A percentile compares a stretch with the other conserved stretches of the same genome.
These are phyloP conservation scores for Drosophila insularis DNA, from an alignment of 1,140 invertebrate species.

Conservation along the genomic window DNA sequence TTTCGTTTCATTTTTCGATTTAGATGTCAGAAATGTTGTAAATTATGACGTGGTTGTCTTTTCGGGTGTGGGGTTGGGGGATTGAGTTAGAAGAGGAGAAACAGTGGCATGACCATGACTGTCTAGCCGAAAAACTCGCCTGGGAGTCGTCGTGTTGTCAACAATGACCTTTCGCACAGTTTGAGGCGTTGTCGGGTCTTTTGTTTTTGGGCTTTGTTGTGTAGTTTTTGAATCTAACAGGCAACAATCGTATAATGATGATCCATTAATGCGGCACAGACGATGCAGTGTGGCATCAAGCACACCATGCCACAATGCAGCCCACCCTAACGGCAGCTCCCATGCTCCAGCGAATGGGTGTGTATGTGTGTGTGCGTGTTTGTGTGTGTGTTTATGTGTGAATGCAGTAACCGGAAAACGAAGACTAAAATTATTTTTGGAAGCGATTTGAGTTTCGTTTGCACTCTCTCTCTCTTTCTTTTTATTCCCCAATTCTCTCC, in stretches of 20 bases:
- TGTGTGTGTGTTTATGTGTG: conserved; percentile 28
- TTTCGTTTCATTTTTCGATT: too few species aligned
- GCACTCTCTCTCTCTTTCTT: too few species aligned
- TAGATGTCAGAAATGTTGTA: too few species aligned
- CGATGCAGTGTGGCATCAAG: conserved; percentile 26
- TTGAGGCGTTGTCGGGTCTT: conserved; percentile 41
- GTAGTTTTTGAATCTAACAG: conserved; percentile 8
- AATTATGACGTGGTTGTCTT: too few species aligned
- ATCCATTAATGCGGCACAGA: conserved; percentile 69
- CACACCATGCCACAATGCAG: conserved; percentile 1
- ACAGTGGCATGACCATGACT: too few species aligned
- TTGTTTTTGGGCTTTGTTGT: conserved; percentile 33
- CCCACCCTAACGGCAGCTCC: neutral
- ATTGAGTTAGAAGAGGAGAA: too few species aligned
- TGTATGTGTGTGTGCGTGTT: neutral
- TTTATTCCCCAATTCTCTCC: conserved; percentile 21
- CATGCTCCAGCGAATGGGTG: neutral
- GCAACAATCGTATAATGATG: conserved; percentile 37
- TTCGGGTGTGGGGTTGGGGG: too few species aligned
- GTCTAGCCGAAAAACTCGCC: neutral
- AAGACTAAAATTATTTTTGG: conserved; percentile 43
- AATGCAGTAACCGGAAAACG: conserved; percentile 43
- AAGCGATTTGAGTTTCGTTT: conserved; percentile 24
- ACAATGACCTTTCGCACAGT: conserved; percentile 55
- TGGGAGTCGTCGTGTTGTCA: conserved; percentile 12